Percentiles rank a stretch among this genome's conserved stretches.
phyloP scores from a whole-genome alignment of 2,888 invertebrate species.

The Pelosia muscerda region DNA sequence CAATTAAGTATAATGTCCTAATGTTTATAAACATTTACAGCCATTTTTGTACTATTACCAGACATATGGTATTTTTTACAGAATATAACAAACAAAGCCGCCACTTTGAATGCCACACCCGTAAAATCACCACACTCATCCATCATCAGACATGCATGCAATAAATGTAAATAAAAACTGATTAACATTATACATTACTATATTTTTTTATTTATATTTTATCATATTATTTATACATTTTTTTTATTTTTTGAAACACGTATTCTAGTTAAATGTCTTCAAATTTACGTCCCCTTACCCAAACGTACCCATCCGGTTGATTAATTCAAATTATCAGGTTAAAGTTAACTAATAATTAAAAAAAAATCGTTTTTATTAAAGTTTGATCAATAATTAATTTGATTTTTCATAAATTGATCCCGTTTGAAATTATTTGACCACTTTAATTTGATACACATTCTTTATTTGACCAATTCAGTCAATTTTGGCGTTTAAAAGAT shows the following conservation, averaged over 20 bases:
- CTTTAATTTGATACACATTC: background rate
- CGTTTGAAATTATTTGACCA: background rate
- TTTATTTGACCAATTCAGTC: background rate
- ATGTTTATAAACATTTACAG: slow-evolving; percentile 45
- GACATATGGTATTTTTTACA: slow-evolving; percentile 48
- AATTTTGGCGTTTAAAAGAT: background rate
- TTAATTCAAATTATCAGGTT: background rate
- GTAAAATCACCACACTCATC: slow-evolving; percentile 46
- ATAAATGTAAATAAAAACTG: slow-evolving; percentile 42
- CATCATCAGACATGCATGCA: slow-evolving; percentile 53
- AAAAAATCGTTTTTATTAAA: background rate
- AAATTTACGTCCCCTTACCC: too few relatives aligned
- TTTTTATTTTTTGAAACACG: too few relatives aligned
- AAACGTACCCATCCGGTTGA: too few relatives aligned
- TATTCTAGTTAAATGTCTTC: too few relatives aligned
- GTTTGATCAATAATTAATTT: background rate
- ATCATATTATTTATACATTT: too few relatives aligned
- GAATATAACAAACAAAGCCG: slow-evolving; percentile 72
- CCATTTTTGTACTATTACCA: slow-evolving; percentile 38
- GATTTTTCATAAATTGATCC: background rate
- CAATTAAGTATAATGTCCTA: slow-evolving; percentile 34
- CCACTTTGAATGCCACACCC: slow-evolving; percentile 72
- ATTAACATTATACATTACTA: slow-evolving; percentile 21
- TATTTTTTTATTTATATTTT: too few relatives aligned
- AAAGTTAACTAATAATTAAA: background rate